Evolutionary conservation across 30 jellyfish, hydroid and myxozoan species (phyloP), one percentile per base, ranked within the genome.

Genomic region (Mastigias papua): DNA sequence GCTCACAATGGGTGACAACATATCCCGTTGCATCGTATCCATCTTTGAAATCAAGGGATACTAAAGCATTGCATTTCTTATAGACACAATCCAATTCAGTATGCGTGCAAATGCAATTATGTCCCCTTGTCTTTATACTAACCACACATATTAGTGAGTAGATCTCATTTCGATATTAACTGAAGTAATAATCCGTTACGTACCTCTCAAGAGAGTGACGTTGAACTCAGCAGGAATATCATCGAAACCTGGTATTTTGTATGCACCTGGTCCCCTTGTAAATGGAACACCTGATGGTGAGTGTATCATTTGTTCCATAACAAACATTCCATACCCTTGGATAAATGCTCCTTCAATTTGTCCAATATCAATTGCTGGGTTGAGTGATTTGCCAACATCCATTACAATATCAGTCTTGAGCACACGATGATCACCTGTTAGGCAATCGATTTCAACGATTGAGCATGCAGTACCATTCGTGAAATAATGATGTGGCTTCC

Each of bases 221-320:
- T 82, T 82, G 54, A 82, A 82, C 42, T 79, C 89, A 10, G 78
- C 50, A 19, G 89, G 89, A 17, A 79, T 64, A 22, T 79, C 89
- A 33, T 50, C 84, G 49, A 84, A 84, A 19, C 81, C 21, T 19
- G 93, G 93, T 11, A 84, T 84, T 84, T 84, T 84, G 67, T 84
- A 84, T 6, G 93, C 87, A 22, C 93, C 93, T 35, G 93, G 93
- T 21, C 93, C 93, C 17, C 93, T 77, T n/a, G 93, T 70, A 8
- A 69, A 71, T 28, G 80, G 87, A 0, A 57, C 73, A 8, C 87
- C 93, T 2, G 86, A 69, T 10, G 87, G 93, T 11, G 93, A 84
- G 30, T 84, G 91, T 19, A 81, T 51, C 82, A 81, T 65, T 37
- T 81, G 91, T 49, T 81, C 91, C 91, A 81, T 63, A 29, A 84